A percentile compares a stretch with the other conserved stretches of the same genome.
These are phyloP conservation scores for Phasia obesa DNA, from an alignment of 2,888 invertebrate genomes.

Conservation along the genomic window DNA sequence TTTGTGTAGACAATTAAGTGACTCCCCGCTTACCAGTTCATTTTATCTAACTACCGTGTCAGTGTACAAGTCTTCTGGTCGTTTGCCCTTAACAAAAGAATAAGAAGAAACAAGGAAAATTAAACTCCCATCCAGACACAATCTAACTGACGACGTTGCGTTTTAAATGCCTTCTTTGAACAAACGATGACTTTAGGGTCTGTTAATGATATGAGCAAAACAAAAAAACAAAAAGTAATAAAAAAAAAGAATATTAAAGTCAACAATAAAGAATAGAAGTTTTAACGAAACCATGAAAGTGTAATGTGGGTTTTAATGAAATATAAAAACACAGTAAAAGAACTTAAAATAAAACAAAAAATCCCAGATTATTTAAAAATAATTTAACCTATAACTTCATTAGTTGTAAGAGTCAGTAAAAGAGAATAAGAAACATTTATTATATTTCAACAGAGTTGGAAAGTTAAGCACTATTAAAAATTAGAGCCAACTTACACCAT, in stretches of 20 bases:
- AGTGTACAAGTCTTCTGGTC: slow-evolving; percentile 48
- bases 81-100: slow-evolving; percentile 52
- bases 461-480: not conserved
- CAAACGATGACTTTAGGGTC: slow-evolving; percentile 14
- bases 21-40: slow-evolving; percentile 1
- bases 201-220: slow-evolving; percentile 44
- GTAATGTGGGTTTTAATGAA: slow-evolving; percentile 60
- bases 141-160: slow-evolving; percentile 61
- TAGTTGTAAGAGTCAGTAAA: slow-evolving; percentile 9
- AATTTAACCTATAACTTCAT: slow-evolving; percentile 53
- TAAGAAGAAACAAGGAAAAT: slow-evolving; percentile 28
- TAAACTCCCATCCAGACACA: slow-evolving; percentile 43
- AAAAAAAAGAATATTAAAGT: slow-evolving; percentile 5
- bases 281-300: slow-evolving; percentile 66
- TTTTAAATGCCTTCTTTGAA: slow-evolving; percentile 19
- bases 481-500: too few relatives aligned
- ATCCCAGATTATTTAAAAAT: slow-evolving; percentile 40
- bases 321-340: slow-evolving; percentile 46
- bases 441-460: slow-evolving; percentile 8
- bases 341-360: slow-evolving; percentile 29
- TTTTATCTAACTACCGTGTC: slow-evolving; percentile 4
- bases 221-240: slow-evolving; percentile 7
- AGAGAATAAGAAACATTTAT: slow-evolving; percentile 6
- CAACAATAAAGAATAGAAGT: slow-evolving; percentile 46
- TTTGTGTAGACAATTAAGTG: slow-evolving; percentile 36